These are phyloP conservation scores for Sebastes oblongus DNA, from an alignment of 2,797 vertebrate species.

Conservation along the genomic window DNA sequence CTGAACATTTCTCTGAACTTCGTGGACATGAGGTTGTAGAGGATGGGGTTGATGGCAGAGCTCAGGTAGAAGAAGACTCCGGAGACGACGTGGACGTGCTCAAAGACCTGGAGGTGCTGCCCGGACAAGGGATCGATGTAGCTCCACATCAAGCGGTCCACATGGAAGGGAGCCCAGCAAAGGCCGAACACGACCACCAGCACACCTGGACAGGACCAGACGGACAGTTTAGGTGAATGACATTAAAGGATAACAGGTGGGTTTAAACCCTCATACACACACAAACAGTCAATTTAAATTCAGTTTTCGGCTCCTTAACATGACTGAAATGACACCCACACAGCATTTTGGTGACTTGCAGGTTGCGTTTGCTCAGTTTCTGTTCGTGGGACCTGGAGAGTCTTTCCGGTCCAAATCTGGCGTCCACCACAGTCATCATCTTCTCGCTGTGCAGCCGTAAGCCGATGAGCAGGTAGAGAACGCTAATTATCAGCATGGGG, in stretches of 20 bases:
- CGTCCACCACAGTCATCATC: not conserved
- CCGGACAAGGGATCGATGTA: conserved; percentile 79
- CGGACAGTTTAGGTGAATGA: not conserved
- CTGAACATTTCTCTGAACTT: conserved; percentile 91
- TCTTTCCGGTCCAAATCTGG: conserved; percentile 36
- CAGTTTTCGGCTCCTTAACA: not conserved
- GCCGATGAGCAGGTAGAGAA: conserved; percentile 81
- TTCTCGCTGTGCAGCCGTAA: conserved; percentile 68
- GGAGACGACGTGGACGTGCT: conserved; percentile 86
- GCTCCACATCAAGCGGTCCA: conserved; percentile 91
- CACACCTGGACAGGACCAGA: conserved; percentile 79
- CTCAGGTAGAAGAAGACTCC: conserved; percentile 93
- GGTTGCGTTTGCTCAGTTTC: conserved; percentile 70
- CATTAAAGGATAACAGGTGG: too few species aligned
- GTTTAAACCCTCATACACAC: not conserved
- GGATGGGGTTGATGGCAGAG: conserved; percentile 89
- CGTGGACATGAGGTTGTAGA: conserved; percentile 94
- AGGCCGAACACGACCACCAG: conserved; percentile 90
- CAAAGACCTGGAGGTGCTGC: conserved; percentile 77
- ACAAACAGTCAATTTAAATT: not conserved
- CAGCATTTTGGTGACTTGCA: conserved; percentile 85
- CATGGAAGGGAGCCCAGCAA: conserved; percentile 94
- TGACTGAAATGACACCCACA: conserved; percentile 58
- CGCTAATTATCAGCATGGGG: conserved; percentile 79
- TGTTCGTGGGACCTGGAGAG: conserved; percentile 32